A percentile compares a stretch with the other conserved stretches of the same genome.
These are phyloP conservation scores for Nothoprocta perdicaria DNA, from an alignment of 2,113 vertebrate genomes.

Conservation along the genomic window DNA sequence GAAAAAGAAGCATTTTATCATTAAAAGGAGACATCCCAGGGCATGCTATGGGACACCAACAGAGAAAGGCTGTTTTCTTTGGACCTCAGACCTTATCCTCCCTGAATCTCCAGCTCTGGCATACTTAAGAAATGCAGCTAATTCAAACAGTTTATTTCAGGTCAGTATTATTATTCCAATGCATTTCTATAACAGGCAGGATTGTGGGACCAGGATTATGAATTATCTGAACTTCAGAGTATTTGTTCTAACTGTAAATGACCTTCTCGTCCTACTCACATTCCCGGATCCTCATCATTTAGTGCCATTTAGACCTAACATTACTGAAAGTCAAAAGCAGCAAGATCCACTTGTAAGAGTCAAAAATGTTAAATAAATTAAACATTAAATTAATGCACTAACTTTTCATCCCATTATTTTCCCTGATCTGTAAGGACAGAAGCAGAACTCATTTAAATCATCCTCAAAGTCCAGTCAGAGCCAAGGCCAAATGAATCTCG, in stretches of 20 bases:
- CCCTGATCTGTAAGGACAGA: slow-evolving; percentile 55
- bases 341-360: neutral
- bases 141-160: slow-evolving; percentile 73
- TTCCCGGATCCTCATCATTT: slow-evolving; percentile 65
- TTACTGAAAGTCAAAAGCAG: neutral
- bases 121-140: slow-evolving; percentile 70
- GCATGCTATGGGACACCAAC: slow-evolving; percentile 24
- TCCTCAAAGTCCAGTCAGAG: slow-evolving; percentile 20
- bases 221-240: slow-evolving; percentile 54
- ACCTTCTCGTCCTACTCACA: slow-evolving; percentile 62
- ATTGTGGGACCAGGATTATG: slow-evolving; percentile 10
- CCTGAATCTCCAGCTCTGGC: slow-evolving; percentile 57
- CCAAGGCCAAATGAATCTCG: slow-evolving; percentile 1
- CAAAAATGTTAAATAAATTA: slow-evolving; percentile 64
- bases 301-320: slow-evolving; percentile 41
- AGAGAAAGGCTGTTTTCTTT: slow-evolving; percentile 45
- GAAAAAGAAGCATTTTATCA: slow-evolving; percentile 65
- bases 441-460: slow-evolving; percentile 22
- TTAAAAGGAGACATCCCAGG: slow-evolving; percentile 50
- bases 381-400: slow-evolving; percentile 66
- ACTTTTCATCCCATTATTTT: slow-evolving; percentile 50
- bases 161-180: slow-evolving; percentile 31
- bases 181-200: slow-evolving; percentile 48
- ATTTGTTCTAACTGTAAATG: slow-evolving; percentile 69
- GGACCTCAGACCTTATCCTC: slow-evolving; percentile 41